These are phyloP conservation scores for Chaetodon trifascialis DNA, from an alignment of 2,113 vertebrate species.

Conservation along the genomic window DNA sequence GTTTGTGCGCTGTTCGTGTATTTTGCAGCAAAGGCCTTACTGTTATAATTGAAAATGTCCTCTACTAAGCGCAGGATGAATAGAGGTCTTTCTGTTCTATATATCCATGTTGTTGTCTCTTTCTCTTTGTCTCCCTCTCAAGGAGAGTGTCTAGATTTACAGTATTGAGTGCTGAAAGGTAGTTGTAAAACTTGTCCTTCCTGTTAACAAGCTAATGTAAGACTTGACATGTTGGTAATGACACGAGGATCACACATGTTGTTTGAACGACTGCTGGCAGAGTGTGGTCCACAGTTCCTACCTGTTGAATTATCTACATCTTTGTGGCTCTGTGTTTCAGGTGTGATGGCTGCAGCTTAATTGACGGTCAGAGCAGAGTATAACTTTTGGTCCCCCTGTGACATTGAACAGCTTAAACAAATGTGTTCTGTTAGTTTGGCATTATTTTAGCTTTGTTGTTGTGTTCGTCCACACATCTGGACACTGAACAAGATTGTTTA, in stretches of 20 bases:
- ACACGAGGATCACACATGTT: neutral
- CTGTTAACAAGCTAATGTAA: conserved; percentile 28
- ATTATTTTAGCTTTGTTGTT: neutral
- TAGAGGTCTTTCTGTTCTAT: conserved; percentile 24
- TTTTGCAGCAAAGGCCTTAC: conserved; percentile 30
- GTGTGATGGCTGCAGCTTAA: no score
- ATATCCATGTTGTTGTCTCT: conserved; percentile 18
- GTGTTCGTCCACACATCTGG: neutral
- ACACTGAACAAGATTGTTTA: neutral
- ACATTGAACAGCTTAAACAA: neutral
- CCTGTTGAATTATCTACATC: neutral
- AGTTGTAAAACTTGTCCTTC: conserved; percentile 28
- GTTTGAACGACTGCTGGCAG: neutral
- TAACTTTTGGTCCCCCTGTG: no score
- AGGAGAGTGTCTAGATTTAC: conserved; percentile 20
- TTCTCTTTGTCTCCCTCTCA: conserved; percentile 16
- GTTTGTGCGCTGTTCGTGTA: conserved; percentile 5
- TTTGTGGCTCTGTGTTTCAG: neutral
- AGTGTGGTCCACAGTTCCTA: neutral
- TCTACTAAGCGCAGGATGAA: conserved; percentile 13
- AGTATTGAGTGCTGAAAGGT: conserved; percentile 13
- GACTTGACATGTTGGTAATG: conserved; percentile 22
- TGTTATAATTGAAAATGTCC: conserved; percentile 4
- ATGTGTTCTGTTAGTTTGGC: neutral
- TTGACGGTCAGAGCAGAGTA: neutral